Base-by-base conservation (phyloP, 2,888 invertebrate genomes). In the Auanema freiburgensis region DNA sequence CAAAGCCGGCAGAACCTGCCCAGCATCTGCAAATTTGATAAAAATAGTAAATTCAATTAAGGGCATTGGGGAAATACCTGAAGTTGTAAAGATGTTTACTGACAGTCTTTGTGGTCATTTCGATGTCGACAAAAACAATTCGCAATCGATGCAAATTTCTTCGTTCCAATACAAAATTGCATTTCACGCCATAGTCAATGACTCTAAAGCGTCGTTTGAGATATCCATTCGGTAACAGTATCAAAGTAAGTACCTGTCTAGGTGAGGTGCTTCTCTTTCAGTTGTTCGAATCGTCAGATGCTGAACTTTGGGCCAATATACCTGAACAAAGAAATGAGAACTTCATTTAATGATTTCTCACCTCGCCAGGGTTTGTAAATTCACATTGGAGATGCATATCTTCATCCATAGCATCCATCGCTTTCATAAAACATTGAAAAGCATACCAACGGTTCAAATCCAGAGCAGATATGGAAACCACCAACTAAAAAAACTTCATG, bases 1-100 rank as follows among this genome's bases (percentile, higher is more conserved):
- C 82, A 71, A 83, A 82, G 12, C 82, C 82, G n/a, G 75, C 75
- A 14, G 78, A 74, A 21, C 82, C 82, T 23, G 79, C 78, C 82
- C 82, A 82, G 59, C 80, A 83, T 16, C 82, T 70, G 71, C 33
- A 71, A 72, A 52, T 23, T 23, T 23, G 6, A 16, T 52, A 52
- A 52, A 52, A 52, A n/a, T 23, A 52, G 21, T 18, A 46, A 18
- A 16, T 18, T 46, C 21, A 8, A 18, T 46, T 8, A 46, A 46
- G 21, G 33, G 6, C 40, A 23, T 6, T 52, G 6, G n/a, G 5
- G 8, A 18, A 14, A 14, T 59, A 71, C 67, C 67, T 61, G 55
- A 71, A 71, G 41, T 71, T 61, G 52, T 71, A 71, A 23, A 71
- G 24, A 50, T 69, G 67, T 55, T 65, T 60, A 49, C 63, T 65